Percentiles rank a stretch among this genome's conserved stretches.
phyloP scores from a whole-genome alignment of 2,888 invertebrate genomes.

The Mycalesis mineus region DNA sequence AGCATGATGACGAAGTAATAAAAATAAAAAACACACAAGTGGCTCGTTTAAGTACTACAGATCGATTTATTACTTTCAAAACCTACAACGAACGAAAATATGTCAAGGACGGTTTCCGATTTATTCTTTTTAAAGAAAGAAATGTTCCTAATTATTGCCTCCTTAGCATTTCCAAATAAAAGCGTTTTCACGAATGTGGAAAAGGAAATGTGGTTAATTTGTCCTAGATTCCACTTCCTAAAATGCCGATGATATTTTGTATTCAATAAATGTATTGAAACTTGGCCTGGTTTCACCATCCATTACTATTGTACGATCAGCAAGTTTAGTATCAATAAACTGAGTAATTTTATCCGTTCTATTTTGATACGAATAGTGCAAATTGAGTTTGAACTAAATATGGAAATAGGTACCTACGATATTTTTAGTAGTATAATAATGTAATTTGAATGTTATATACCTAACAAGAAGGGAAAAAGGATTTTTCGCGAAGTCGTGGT shows the following conservation, averaged over 20 bases:
- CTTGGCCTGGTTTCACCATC: no score
- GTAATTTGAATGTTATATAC: no score
- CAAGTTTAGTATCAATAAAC: not conserved
- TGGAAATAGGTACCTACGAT: no score
- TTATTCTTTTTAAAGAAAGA: conserved; percentile 19
- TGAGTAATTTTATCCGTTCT: not conserved
- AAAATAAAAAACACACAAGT: no score
- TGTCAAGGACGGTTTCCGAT: conserved; percentile 21
- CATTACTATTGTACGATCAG: not conserved
- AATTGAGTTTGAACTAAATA: no score
- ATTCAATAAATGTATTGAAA: not conserved
- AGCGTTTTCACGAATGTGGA: conserved; percentile 14
- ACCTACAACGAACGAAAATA: not conserved
- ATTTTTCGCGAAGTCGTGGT: not conserved
- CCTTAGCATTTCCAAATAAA: conserved; percentile 10
- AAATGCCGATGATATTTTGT: not conserved
- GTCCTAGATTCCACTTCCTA: conserved; percentile 21
- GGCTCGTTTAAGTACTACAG: no score
- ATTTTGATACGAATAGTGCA: not conserved
- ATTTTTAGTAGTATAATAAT: no score
- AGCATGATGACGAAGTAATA: no score
- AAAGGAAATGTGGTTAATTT: conserved; percentile 26
- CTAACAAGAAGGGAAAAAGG: not conserved
- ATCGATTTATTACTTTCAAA: no score
- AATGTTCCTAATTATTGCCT: conserved; percentile 15